Evolutionary conservation across 23 tunicate species (phyloP), one percentile per base, ranked within the genome.

Genomic region (Pegea sp.): DNA sequence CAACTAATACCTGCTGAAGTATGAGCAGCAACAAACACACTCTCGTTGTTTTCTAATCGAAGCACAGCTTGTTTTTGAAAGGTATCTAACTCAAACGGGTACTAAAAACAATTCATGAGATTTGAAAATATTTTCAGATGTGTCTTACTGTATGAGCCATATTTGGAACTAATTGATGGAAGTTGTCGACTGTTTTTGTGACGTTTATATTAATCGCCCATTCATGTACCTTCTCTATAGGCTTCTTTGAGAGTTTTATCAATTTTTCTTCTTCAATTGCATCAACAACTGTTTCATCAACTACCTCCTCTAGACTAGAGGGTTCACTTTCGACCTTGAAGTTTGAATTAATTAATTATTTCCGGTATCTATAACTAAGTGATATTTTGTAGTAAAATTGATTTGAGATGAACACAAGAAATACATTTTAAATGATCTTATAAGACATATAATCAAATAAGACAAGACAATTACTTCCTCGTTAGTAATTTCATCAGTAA

Each of bases 1-100:
- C n/a, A n/a, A n/a, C n/a, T n/a, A n/a, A 51, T n/a, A 64, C 98
- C 98, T 50, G 98, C 98, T 16, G 98, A 89, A 1, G 98, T 89
- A 56, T 89, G 98, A 28, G 98, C 98, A 20, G 98, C 98, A 26
- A 89, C 91, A 54, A 89, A 89, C 2, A 89, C 98, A 31, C 80
- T 69, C 31, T 77, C 53, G 58, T 71, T 74, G 18, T 77, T 62
- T 50, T 89, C 98, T 31, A 89, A 46, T 13, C 55, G 57, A 31
- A 89, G 49, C 24, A 89, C 71, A 2, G 98, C 98, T 31, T 71
- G 81, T 50, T 89, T 66, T 59, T 89, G 98, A 61, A 89, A 89
- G 3, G 61, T 61, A 52, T 89, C 98, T 24, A 89, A 52, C 46
- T 77, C 90, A 52, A 89, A 89, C 1, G 98, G 98, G 31, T 49